These are phyloP conservation scores for Aptenodytes forsteri DNA, from an alignment of 2,113 vertebrate genomes.

Conservation along the genomic window DNA sequence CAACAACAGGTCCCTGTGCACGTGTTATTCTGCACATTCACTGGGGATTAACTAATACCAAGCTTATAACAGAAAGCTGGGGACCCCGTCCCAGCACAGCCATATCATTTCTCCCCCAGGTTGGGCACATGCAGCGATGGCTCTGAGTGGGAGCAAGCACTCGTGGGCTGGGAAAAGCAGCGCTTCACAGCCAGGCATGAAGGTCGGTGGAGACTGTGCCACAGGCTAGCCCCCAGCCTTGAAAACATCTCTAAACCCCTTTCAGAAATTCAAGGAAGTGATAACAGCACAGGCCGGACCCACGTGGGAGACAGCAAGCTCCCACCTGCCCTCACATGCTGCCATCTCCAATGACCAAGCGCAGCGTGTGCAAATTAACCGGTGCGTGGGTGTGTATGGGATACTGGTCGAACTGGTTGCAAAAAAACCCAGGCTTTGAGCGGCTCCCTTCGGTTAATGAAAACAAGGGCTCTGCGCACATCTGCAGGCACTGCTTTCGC, in stretches of 20 bases:
- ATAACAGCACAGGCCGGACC: rapidly evolving
- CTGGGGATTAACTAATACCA: background rate
- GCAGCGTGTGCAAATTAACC: rapidly evolving
- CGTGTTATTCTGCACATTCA: background rate
- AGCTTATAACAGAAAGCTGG: background rate
- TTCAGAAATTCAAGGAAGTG: background rate
- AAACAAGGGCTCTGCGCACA: background rate
- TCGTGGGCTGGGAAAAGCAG: background rate
- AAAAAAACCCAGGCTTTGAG: background rate
- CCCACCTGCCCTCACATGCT: background rate
- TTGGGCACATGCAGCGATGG: rapidly evolving
- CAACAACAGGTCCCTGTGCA: background rate
- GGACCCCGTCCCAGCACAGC: background rate
- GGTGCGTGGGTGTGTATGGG: rapidly evolving
- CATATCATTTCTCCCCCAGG: background rate
- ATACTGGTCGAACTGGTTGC: slow-evolving; percentile 20
- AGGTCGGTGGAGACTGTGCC: rapidly evolving
- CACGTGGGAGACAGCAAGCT: background rate
- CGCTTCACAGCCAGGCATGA: background rate
- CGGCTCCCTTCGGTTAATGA: background rate
- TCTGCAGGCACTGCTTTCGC: background rate
- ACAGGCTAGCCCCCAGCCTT: background rate
- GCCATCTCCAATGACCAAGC: background rate
- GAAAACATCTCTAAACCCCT: background rate
- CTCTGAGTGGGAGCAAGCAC: rapidly evolving